phyloP scores from a whole-genome alignment of 2,888 invertebrate genomes.

The Archips xylosteana region DNA sequence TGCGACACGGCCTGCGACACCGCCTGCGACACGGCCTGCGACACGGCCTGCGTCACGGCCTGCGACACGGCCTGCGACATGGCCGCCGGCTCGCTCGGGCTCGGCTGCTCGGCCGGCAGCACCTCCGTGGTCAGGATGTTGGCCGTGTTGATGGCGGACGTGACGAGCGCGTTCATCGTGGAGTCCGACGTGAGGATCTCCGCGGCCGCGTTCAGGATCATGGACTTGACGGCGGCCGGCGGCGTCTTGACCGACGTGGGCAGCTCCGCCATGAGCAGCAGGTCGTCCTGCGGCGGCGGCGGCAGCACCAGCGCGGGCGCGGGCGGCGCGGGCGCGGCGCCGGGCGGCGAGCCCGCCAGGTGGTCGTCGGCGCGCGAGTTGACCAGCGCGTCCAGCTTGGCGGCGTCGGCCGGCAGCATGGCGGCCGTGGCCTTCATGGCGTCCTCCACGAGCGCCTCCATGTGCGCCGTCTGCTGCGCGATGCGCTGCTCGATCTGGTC shows the following conservation, averaged over 20 bases:
- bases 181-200: constrained; percentile 88
- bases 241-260: constrained; percentile 82
- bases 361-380: constrained; percentile 82
- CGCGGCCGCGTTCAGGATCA: constrained; percentile 90
- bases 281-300: constrained; percentile 85
- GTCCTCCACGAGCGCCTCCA: constrained; percentile 80
- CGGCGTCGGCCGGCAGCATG: constrained; percentile 67
- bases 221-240: constrained; percentile 89
- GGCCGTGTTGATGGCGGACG: constrained; percentile 82
- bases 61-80: constrained; percentile 84
- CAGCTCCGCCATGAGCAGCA: constrained; percentile 77
- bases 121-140: constrained; percentile 76
- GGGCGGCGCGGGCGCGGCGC: constrained; percentile 83
- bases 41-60: constrained; percentile 79
- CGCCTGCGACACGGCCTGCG: constrained; percentile 79
- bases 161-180: constrained; percentile 85
- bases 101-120: constrained; percentile 56
- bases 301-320: constrained; percentile 72
- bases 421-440: constrained; percentile 79
- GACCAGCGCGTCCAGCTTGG: constrained; percentile 79
- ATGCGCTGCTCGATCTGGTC: constrained; percentile 69
- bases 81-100: constrained; percentile 68
- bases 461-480: constrained; percentile 76
- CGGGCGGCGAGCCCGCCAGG: constrained; percentile 69
- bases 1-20: constrained; percentile 80